Percentiles rank a stretch among this genome's conserved stretches.
These are phyloP conservation scores for Parascotia fuliginaria DNA, from an alignment of 2,888 invertebrate genomes.

Conservation along the genomic window DNA sequence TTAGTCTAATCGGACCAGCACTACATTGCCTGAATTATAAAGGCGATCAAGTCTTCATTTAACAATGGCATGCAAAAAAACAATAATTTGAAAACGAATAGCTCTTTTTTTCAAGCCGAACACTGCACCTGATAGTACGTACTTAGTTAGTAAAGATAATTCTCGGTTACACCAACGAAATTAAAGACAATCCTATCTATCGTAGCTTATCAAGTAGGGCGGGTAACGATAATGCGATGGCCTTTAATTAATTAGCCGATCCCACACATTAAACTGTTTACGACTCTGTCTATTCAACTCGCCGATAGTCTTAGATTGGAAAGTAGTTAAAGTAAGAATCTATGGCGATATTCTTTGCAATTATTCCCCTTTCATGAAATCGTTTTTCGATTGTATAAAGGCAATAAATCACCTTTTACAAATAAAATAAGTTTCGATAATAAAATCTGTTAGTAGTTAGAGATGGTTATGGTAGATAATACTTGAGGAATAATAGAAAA, in stretches of 20 bases:
- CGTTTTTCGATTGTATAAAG: too few species aligned
- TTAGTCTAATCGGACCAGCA: too few species aligned
- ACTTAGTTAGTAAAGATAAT: slow-evolving; percentile 7
- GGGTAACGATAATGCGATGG: slow-evolving; percentile 67
- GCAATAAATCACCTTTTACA: too few species aligned
- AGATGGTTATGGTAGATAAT: too few species aligned
- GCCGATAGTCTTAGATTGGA: slow-evolving; percentile 40
- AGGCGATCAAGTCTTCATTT: too few species aligned
- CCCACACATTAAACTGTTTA: slow-evolving; percentile 80
- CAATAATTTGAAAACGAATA: neutral
- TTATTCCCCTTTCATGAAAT: too few species aligned
- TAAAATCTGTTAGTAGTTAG: too few species aligned
- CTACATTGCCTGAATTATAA: too few species aligned
- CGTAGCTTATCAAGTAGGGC: slow-evolving; percentile 54
- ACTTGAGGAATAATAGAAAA: too few species aligned
- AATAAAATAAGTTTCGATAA: too few species aligned
- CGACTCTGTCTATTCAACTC: slow-evolving; percentile 54
- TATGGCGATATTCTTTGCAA: slow-evolving; percentile 1
- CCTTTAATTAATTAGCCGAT: slow-evolving; percentile 77
- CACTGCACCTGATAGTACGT: neutral
- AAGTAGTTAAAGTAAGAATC: slow-evolving; percentile 23
- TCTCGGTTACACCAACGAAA: slow-evolving; percentile 2
- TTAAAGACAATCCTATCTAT: slow-evolving; percentile 43
- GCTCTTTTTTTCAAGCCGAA: neutral
- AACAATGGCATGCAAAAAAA: neutral